Percentiles rank a stretch among this genome's conserved stretches.
phyloP scores from a whole-genome alignment of 2,113 vertebrate genomes.

The Alectura lathami region DNA sequence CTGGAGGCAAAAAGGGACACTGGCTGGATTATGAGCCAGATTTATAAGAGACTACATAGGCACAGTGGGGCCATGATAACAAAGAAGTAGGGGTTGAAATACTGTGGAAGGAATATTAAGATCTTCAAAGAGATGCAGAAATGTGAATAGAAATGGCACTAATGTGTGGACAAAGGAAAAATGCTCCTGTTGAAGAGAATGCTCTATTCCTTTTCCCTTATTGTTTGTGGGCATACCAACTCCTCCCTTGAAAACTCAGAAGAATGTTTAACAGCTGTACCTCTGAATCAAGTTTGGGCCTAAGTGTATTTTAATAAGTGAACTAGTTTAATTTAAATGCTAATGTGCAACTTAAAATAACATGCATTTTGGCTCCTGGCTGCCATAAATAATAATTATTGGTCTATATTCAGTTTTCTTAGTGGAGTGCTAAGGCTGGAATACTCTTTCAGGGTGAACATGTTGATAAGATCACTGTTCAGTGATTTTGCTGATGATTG shows the following conservation, averaged over 20 bases:
- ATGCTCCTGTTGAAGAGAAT: accelerated
- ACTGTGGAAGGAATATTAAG: neutral
- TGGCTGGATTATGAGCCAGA: accelerated
- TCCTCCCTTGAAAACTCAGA: neutral
- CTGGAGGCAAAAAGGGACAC: neutral
- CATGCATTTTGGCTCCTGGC: neutral
- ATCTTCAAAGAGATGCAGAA: neutral
- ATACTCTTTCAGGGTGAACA: neutral
- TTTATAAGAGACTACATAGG: neutral
- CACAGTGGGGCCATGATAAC: neutral
- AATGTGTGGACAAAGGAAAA: neutral
- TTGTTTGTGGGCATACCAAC: neutral
- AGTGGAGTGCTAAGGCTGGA: neutral
- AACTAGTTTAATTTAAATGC: constrained; percentile 19
- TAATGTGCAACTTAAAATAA: neutral
- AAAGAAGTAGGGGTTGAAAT: neutral
- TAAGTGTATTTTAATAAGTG: neutral
- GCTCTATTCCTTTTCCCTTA: neutral
- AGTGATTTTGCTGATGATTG: neutral
- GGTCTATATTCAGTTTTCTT: neutral
- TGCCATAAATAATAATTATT: neutral
- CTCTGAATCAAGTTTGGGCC: neutral
- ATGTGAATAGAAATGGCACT: neutral
- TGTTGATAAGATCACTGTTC: neutral
- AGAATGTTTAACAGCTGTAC: neutral